Conservation (phyloP, 2,113 vertebrate species). For the Anolis carolinensis region DNA sequence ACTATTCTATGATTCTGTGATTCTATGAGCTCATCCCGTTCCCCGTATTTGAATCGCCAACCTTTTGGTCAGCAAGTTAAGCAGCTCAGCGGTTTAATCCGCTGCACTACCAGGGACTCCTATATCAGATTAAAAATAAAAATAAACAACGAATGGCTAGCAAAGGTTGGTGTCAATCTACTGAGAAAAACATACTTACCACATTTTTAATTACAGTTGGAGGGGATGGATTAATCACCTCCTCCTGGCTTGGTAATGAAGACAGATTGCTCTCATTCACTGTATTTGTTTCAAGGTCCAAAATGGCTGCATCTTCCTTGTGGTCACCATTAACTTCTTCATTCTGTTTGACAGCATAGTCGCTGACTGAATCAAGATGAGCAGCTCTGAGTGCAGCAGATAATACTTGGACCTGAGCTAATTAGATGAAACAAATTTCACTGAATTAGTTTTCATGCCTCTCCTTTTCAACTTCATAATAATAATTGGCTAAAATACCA, state of each 20-base stretch:
- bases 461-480: conserved; percentile 10
- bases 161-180: not conserved
- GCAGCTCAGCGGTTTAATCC: too few relatives aligned
- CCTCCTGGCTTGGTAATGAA: conserved; percentile 15
- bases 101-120: too few relatives aligned
- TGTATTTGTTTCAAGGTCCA: conserved; percentile 20
- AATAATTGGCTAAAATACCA: not conserved
- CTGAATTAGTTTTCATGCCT: conserved; percentile 14
- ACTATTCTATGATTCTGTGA: too few relatives aligned
- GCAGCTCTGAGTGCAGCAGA: conserved; percentile 85
- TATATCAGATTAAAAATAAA: not conserved
- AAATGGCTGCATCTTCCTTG: conserved; percentile 21
- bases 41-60: too few relatives aligned
- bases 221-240: conserved; percentile 23
- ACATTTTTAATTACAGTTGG: conserved; percentile 43
- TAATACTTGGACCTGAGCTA: conserved; percentile 88
- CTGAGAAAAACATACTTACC: conserved; percentile 41
- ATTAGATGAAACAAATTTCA: conserved; percentile 19
- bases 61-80: too few relatives aligned
- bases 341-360: conserved; percentile 37
- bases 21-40: too few relatives aligned
- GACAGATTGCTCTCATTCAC: not conserved
- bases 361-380: conserved; percentile 76
- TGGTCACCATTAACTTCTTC: conserved; percentile 26
- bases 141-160: not conserved